Base-by-base conservation (phyloP, 2,888 invertebrate species). In the Zygothrica quintamaculata region DNA sequence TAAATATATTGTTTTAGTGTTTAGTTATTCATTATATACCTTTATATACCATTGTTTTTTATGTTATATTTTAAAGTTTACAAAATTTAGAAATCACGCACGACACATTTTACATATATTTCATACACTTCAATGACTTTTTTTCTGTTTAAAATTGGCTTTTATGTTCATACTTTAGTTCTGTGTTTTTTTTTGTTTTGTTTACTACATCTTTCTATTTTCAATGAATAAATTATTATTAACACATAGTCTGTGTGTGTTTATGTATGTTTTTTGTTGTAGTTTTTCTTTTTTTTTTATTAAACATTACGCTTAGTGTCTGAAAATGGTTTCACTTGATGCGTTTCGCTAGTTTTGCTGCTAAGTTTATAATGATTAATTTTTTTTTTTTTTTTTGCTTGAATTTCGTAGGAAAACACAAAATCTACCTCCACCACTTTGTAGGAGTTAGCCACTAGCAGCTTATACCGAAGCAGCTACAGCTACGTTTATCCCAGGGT, bases 61-160 rank as follows among this genome's bases (percentile, higher is more conserved):
- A 25, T n/a, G n/a, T n/a, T n/a, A n/a, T n/a, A n/a, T n/a, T 40
- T 53, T 79, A 62, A 71, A 55, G 58, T 81, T 75, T 81, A 75
- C 55, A 77, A 78, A 78, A 80, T 77, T 79, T 67, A 47, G 55
- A 78, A 82, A 78, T 84, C 78, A 81, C 85, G 61, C 68, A 82
- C 82, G 71, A 81, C 76, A 80, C 81, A 84, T 64, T 78, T 75
- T 59, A 84, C 82, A 75, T 60, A 29, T 29, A 29, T 22, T 5
- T 22, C 18, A 73, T 61, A 80, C 71, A 81, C 59, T 43, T 43
- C 26, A 59, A n/a, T 58, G 48, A 34, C 64, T 25, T 65, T 58
- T 65, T 15, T 59, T 53, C 71, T 68, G 65, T 65, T 69, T 52
- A 18, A 37, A 39, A 11, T 36, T 51, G 40, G 37, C 26, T 26